A percentile compares a stretch with the other conserved stretches of the same genome.
phyloP scores from a whole-genome alignment of 2,888 invertebrate species.

The Podabrus alpinus region DNA sequence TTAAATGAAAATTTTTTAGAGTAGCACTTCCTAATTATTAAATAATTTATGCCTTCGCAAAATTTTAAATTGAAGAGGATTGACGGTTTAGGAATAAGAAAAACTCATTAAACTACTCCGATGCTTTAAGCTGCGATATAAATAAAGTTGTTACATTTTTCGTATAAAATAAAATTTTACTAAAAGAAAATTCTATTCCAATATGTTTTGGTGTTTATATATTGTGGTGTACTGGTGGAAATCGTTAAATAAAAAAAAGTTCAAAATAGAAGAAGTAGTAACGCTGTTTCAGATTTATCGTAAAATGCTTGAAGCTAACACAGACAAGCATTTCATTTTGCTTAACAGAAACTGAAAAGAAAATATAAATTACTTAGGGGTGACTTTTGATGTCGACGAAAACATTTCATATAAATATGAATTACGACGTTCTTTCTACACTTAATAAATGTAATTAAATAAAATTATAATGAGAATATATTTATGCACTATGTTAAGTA shows the following conservation, averaged over 20 bases:
- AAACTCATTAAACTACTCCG: not conserved
- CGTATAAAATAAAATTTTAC: not conserved
- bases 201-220: not conserved
- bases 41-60: not conserved
- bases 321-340: not conserved
- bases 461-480: not conserved
- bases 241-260: not conserved
- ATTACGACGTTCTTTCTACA: not conserved
- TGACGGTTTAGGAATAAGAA: not conserved
- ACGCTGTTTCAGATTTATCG: not conserved
- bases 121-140: not conserved
- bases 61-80: not conserved
- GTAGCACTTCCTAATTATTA: not conserved
- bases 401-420: not conserved
- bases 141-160: not conserved
- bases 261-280: not conserved
- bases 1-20: not conserved
- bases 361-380: not conserved
- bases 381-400: not conserved
- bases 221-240: not conserved
- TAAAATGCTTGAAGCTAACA: not conserved
- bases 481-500: too few species aligned
- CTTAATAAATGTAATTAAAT: not conserved
- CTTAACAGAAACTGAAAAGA: not conserved
- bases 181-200: not conserved